Evolutionary conservation across 2,113 vertebrate genomes (phyloP).

Genomic region (Nothocercus julius): DNA sequence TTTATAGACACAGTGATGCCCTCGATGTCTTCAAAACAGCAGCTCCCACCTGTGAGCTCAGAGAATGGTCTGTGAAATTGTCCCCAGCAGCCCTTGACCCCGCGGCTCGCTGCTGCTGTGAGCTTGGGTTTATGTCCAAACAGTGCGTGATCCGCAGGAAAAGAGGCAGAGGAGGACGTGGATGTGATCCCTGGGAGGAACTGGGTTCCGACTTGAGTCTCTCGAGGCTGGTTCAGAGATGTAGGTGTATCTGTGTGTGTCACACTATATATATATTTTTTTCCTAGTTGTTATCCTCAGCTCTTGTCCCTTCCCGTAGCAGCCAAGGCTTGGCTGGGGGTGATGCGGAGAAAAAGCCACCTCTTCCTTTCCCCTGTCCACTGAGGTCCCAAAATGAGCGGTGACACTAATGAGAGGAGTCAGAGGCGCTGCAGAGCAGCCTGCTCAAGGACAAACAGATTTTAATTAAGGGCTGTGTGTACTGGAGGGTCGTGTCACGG

Average conservation of each 20-base stretch:
- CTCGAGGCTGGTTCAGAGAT: not conserved
- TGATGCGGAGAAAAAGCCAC: not conserved
- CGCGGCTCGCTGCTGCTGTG: slow-evolving; percentile 77
- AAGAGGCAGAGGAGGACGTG: slow-evolving; percentile 72
- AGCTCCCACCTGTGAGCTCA: slow-evolving; percentile 45
- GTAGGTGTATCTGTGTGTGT: no score
- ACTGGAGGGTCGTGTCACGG: not conserved
- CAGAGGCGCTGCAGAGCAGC: not conserved
- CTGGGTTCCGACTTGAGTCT: not conserved
- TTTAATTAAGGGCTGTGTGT: slow-evolving; percentile 20
- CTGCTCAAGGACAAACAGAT: slow-evolving; percentile 26
- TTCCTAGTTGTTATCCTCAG: not conserved
- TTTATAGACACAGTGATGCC: not conserved
- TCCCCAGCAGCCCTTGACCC: slow-evolving; percentile 77
- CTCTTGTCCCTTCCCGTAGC: not conserved
- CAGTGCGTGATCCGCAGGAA: slow-evolving; percentile 74
- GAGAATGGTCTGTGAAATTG: slow-evolving; percentile 82
- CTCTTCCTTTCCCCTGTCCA: not conserved
- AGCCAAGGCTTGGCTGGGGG: not conserved
- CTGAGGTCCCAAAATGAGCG: not conserved
- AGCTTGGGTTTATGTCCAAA: slow-evolving; percentile 79
- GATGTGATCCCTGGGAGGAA: not conserved
- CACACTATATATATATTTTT: not conserved
- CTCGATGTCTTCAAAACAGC: not conserved
- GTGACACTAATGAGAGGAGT: not conserved